Conservation (phyloP, 2,113 vertebrate species). For the Anthoscopus minutus region DNA sequence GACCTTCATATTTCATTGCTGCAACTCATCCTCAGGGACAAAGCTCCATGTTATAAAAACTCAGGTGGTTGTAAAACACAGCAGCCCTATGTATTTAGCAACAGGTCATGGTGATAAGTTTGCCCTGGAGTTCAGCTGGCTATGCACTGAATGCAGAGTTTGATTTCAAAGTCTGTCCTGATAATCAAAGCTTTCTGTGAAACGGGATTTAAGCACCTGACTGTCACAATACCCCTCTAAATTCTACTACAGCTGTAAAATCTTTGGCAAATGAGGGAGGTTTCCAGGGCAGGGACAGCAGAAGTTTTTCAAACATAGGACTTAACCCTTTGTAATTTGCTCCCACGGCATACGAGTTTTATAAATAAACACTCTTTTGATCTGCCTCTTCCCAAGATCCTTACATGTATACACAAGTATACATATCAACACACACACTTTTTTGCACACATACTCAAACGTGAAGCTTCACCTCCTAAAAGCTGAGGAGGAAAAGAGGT, state of each 20-base stretch:
- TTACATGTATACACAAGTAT: background rate
- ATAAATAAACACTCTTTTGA: background rate
- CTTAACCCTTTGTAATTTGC: background rate
- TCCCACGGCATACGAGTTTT: background rate
- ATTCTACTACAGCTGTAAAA: background rate
- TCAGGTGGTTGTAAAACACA: conserved; percentile 1
- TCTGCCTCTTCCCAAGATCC: background rate
- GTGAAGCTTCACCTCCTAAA: background rate
- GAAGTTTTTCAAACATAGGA: background rate
- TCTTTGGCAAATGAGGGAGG: background rate
- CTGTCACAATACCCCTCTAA: background rate
- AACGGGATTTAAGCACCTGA: background rate
- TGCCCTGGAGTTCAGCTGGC: conserved; percentile 31
- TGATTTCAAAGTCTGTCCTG: conserved; percentile 56
- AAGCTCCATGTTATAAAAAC: conserved; percentile 5
- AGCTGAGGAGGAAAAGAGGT: background rate
- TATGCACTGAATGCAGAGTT: conserved; percentile 2
- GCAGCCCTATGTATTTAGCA: conserved; percentile 19
- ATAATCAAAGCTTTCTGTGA: background rate
- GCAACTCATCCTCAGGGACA: background rate
- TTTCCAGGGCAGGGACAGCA: background rate
- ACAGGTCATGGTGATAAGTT: conserved; percentile 36
- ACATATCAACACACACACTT: background rate
- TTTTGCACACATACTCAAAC: background rate
- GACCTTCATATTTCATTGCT: conserved; percentile 18